These are phyloP conservation scores for Coregonus ussuriensis DNA, from an alignment of 2,797 vertebrate genomes.

Conservation along the genomic window DNA sequence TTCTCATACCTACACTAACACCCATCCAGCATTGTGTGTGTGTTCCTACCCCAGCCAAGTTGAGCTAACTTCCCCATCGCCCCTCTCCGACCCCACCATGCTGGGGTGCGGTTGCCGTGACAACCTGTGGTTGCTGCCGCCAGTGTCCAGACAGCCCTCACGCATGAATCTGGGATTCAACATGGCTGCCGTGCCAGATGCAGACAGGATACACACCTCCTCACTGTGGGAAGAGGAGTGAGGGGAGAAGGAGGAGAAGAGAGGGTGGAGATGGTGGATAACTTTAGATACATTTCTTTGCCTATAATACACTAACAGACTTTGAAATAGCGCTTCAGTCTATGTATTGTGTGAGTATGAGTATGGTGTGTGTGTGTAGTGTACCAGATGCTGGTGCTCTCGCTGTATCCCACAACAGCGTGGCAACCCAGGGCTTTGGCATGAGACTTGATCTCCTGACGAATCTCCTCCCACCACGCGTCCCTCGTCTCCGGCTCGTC, in stretches of 20 bases:
- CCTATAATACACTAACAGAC: not conserved
- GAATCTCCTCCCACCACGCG: constrained; percentile 99
- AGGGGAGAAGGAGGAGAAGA: not conserved
- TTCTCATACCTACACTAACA: too few relatives aligned
- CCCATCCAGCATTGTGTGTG: not conserved
- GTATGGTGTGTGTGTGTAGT: not conserved
- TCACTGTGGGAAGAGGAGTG: constrained; percentile 76
- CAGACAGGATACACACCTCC: constrained; percentile 98
- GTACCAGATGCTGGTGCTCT: constrained; percentile 99
- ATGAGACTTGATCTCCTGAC: constrained; percentile 99
- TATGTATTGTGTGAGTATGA: too few relatives aligned
- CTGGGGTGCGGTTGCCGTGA: constrained; percentile 79
- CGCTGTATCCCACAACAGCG: constrained; percentile 97
- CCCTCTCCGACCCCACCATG: constrained; percentile 81
- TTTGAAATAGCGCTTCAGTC: too few relatives aligned
- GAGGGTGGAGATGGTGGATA: not conserved
- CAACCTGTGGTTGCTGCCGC: constrained; percentile 93
- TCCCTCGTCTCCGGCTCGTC: constrained; percentile 98
- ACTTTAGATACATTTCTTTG: not conserved
- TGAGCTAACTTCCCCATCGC: constrained; percentile 81
- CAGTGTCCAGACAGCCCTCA: constrained; percentile 87
- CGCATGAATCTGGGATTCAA: constrained; percentile 95
- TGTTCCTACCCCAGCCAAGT: constrained; percentile 77
- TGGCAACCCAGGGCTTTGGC: constrained; percentile 98
- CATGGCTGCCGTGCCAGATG: constrained; percentile 94